Percentiles rank a stretch among this genome's conserved stretches.
Evolutionary conservation across 2,113 vertebrate species (phyloP).

Genomic region (Vireo altiloquus): DNA sequence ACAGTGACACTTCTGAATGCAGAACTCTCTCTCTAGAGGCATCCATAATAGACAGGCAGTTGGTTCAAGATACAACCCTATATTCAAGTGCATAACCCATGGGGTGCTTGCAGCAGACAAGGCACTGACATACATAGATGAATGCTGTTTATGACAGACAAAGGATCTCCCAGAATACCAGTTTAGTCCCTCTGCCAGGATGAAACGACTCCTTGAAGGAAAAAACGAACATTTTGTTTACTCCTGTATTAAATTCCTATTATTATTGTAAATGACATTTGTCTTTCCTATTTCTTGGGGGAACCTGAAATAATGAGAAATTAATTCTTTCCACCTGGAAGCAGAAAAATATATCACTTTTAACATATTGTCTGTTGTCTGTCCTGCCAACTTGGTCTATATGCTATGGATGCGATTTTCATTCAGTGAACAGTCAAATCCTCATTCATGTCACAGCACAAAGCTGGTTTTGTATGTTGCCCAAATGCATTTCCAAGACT

Average conservation of each 20-base stretch:
- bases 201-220: not conserved
- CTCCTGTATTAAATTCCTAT: not conserved
- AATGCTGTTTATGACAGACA: not conserved
- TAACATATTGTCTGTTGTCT: not conserved
- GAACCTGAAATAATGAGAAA: not conserved
- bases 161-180: not conserved
- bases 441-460: not conserved
- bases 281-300: not conserved
- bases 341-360: not conserved
- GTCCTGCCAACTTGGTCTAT: not conserved
- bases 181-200: not conserved
- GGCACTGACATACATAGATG: not conserved
- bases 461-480: not conserved
- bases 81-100: not conserved
- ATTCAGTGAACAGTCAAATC: not conserved
- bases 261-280: not conserved
- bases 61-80: not conserved
- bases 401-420: not conserved
- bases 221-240: not conserved
- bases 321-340: not conserved
- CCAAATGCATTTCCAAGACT: not conserved
- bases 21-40: not conserved
- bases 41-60: not conserved
- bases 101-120: not conserved
- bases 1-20: not conserved